Evolutionary conservation across 2,888 invertebrate species (phyloP), one percentile per base, ranked within the genome.

Genomic region (Trissoscelio sp.): DNA sequence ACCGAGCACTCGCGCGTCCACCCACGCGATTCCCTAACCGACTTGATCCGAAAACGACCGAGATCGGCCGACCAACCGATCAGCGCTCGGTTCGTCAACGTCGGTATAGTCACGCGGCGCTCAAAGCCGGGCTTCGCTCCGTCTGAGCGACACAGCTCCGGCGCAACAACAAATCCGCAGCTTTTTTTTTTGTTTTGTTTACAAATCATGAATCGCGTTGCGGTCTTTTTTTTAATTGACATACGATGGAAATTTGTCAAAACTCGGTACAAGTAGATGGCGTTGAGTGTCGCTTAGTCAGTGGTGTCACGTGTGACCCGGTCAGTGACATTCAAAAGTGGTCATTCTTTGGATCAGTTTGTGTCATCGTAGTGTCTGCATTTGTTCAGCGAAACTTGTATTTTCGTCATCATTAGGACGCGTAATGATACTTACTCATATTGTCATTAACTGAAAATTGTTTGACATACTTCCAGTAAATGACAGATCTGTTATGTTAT

Each of bases 31-130:
- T 53, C 42, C 28, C 53, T 31, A 20, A 18, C 34, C 73, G 62
- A 64, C 6, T 3, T 34, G 34, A 11, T 9, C 72, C 77, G 73
- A 64, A 53, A 64, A 82, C 85, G 83, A 80, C 81, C 78, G 77
- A 64, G 62, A 78, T 86, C 87, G 86, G 83, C 81, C 64, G 70
- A 72, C n/a, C 42, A 72, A 85, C 22, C 39, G 60, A 31, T n/a
- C 60, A 14, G 44, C 16, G 60, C 12, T 44, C 88, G 88, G 83
- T 39, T 48, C 6, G 87, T 70, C 24, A 73, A 37, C n/a, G 72
- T 79, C 83, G 62, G 73, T 28, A 37, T 18, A 12, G 44, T 46
- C 64, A 28, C 62, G 73, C 53, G 53, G 24, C 55, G 64, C 46
- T 64, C 73, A 74, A 74, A 74, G 44, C 55, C 73, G 73, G 64